Percentiles rank a stretch among this genome's conserved stretches.
Evolutionary conservation across 1,140 invertebrate species (phyloP).

Genomic region (Himalopsyche phryganea): DNA sequence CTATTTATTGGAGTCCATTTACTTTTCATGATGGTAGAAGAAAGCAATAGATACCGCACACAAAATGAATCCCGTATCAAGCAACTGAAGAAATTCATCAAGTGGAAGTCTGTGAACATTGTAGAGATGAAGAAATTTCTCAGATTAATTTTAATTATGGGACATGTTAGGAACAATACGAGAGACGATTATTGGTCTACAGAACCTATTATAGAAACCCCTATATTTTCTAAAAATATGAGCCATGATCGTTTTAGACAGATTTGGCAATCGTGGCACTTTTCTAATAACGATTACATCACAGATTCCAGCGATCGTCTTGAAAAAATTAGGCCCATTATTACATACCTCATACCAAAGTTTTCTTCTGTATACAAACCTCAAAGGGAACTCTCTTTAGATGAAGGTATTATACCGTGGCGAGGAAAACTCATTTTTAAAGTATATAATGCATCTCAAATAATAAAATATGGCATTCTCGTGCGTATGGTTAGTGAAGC

Average conservation of each 20-base stretch:
- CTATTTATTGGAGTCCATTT: constrained; percentile 5
- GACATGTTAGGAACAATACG: background rate
- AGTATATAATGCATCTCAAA: no score
- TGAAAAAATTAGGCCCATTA: constrained; percentile 1
- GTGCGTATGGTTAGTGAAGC: no score
- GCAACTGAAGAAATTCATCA: no score
- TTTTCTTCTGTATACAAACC: constrained; percentile 7
- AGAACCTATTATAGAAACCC: no score
- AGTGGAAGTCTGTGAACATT: constrained; percentile 4
- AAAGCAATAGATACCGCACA: constrained; percentile 1
- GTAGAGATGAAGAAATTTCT: background rate
- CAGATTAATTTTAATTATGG: constrained; percentile 1
- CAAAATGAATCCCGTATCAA: no score
- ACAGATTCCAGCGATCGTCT: constrained; percentile 7
- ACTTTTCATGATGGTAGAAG: constrained; percentile 7
- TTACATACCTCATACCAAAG: background rate
- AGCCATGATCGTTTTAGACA: no score
- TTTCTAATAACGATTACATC: constrained; percentile 21
- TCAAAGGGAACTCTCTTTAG: no score
- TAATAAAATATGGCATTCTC: no score
- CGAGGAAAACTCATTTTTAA: no score
- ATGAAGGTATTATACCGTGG: no score
- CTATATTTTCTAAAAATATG: constrained; percentile 36
- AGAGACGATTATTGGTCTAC: constrained; percentile 30
- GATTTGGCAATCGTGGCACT: no score